phyloP scores from a whole-genome alignment of 2,888 invertebrate genomes.

The Agriotes lineatus region DNA sequence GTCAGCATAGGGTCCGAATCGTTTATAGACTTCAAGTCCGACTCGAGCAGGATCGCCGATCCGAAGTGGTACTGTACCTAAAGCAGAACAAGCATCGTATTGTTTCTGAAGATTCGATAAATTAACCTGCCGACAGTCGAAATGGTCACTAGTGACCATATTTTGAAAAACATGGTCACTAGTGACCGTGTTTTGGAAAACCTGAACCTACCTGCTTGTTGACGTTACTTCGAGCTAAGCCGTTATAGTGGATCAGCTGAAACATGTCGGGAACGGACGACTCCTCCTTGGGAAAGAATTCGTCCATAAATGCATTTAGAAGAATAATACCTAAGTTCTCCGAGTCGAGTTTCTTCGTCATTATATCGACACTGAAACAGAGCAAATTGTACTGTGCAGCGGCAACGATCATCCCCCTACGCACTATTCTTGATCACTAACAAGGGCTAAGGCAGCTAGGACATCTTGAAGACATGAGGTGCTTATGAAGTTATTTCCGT shows the following conservation, averaged over 20 bases:
- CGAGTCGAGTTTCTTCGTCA: constrained; percentile 89
- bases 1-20: constrained; percentile 91
- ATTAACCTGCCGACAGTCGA: not conserved
- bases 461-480: constrained; percentile 85
- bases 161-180: no score
- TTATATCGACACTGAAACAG: constrained; percentile 86
- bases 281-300: constrained; percentile 90
- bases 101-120: not conserved
- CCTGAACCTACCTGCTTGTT: constrained; percentile 78
- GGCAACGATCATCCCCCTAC: constrained; percentile 60
- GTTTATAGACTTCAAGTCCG: constrained; percentile 85
- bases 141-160: no score
- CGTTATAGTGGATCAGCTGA: constrained; percentile 91
- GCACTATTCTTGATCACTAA: constrained; percentile 91
- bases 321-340: constrained; percentile 93
- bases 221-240: constrained; percentile 86
- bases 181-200: not conserved
- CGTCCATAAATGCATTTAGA: constrained; percentile 91
- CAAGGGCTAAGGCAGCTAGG: constrained; percentile 83
- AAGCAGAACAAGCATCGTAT: no score
- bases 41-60: constrained; percentile 86
- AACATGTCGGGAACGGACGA: constrained; percentile 89
- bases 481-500: constrained; percentile 92
- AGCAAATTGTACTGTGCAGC: not conserved
- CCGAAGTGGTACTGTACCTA: constrained; percentile 84